Conservation (phyloP, 2,888 invertebrate species). For the Microplitis deprimator region DNA sequence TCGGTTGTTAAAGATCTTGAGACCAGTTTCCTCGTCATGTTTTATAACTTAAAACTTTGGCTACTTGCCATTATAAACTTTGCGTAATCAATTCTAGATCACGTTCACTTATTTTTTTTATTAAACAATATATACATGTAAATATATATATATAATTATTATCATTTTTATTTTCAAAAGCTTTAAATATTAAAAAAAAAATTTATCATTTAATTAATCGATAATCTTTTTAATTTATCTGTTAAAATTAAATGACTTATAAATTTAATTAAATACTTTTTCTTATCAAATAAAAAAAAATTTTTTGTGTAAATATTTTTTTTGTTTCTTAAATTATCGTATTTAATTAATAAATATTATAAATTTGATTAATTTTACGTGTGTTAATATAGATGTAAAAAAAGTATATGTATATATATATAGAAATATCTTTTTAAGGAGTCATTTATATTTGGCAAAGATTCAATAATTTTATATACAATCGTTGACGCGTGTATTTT, state of each 20-base stretch:
- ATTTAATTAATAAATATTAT: background rate
- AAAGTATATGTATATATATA: background rate
- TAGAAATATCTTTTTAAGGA: constrained; percentile 1
- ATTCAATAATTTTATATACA: background rate
- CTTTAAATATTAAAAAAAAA: no score
- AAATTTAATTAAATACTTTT: no score
- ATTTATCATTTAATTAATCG: no score
- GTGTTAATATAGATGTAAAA: background rate
- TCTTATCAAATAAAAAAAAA: no score
- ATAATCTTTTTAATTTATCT: no score
- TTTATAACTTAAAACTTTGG: constrained; percentile 1
- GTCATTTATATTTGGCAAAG: background rate
- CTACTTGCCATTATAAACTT: constrained; percentile 7
- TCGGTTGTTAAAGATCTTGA: background rate
- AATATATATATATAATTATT: no score
- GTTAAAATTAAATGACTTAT: no score
- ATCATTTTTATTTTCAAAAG: no score
- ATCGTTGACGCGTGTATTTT: background rate
- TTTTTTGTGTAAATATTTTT: no score
- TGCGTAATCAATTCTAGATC: constrained; percentile 9
- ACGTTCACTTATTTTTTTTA: background rate
- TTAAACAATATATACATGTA: background rate
- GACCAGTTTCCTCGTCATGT: background rate
- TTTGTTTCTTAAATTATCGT: no score
- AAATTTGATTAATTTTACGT: background rate